Base-by-base conservation (phyloP, 1,140 invertebrate species). In the Tetraneura akinire region DNA sequence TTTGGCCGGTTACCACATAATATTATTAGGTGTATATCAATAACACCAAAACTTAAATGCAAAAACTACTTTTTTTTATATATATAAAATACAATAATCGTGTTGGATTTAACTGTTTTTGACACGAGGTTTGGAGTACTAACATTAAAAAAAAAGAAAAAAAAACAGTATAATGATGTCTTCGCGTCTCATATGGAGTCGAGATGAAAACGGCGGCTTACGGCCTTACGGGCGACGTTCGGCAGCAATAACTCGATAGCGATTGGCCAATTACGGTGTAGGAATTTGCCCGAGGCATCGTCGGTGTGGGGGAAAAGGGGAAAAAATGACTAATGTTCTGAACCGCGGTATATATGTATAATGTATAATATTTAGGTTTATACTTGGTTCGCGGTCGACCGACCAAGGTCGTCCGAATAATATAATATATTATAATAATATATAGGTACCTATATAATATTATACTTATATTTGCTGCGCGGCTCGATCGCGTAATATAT, bases 181-280 rank as follows among this genome's bases (percentile, higher is more conserved):
- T 14, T 51, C 21, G n/a, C 10, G 32, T 37, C 8, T 37, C 3
- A 8, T 10, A 14, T 0, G 23, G 37, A 21, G 16, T 42, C 68
- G 45, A 51, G 64, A 53, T n/a, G 51, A 51, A 74, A 74, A 32
- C 37, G 8, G 32, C 53, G 32, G 32, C 8, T 37, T 37, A n/a
- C 53, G 32, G 32, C 8, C 8, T 37, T n/a, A 8, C 32, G 9
- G 37, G 55, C n/a, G 53, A 51, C 32, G 23, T 78, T 78, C 42
- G 10, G 74, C 55, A 60, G 32, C n/a, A n/a, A 37, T 3, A 78
- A 78, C 74, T 62, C 74, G 74, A 78, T 78, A 55, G 47, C 55
- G 74, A 62, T 47, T 62, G 73, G 55, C 74, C 74, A 78, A 78
- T 78, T 78, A 78, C 55, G 42, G 13, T 76, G 57, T n/a, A 23